A percentile compares a stretch with the other conserved stretches of the same genome.
phyloP scores from a whole-genome alignment of 2,888 invertebrate genomes.

The Habrosyne pyritoides region DNA sequence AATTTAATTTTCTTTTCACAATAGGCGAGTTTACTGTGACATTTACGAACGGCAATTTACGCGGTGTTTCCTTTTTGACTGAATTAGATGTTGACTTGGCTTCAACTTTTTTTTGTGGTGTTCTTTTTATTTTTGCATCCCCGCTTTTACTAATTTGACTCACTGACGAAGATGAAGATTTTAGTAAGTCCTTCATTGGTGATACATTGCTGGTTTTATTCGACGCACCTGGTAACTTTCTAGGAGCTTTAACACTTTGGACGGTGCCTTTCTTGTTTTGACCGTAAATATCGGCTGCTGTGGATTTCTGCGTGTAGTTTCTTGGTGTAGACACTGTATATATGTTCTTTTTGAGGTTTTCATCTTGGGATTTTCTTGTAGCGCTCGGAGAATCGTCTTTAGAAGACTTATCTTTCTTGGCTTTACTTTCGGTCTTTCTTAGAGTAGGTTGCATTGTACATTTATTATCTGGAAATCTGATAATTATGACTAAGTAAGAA shows the following conservation, averaged over 20 bases:
- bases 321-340: conserved; percentile 56
- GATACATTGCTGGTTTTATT: conserved; percentile 40
- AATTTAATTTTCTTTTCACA: conserved; percentile 46
- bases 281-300: conserved; percentile 65
- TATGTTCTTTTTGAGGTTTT: conserved; percentile 51
- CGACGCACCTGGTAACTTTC: conserved; percentile 40
- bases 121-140: conserved; percentile 20
- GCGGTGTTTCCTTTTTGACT: conserved; percentile 30
- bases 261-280: conserved; percentile 46
- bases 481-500: too few species aligned
- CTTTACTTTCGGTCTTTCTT: conserved; percentile 38
- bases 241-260: conserved; percentile 49
- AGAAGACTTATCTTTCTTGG: conserved; percentile 34
- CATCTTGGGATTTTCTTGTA: conserved; percentile 44
- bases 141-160: conserved; percentile 40
- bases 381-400: conserved; percentile 44
- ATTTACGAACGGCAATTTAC: conserved; percentile 47
- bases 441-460: conserved; percentile 46
- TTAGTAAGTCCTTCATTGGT: conserved; percentile 62
- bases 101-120: conserved; percentile 28
- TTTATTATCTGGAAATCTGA: background rate
- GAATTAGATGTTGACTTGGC: conserved; percentile 26
- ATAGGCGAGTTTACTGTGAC: conserved; percentile 69
- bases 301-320: conserved; percentile 54
- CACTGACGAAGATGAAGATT: conserved; percentile 57